phyloP scores from a whole-genome alignment of 1,140 invertebrate genomes.

The Oryctes rhinoceros region DNA sequence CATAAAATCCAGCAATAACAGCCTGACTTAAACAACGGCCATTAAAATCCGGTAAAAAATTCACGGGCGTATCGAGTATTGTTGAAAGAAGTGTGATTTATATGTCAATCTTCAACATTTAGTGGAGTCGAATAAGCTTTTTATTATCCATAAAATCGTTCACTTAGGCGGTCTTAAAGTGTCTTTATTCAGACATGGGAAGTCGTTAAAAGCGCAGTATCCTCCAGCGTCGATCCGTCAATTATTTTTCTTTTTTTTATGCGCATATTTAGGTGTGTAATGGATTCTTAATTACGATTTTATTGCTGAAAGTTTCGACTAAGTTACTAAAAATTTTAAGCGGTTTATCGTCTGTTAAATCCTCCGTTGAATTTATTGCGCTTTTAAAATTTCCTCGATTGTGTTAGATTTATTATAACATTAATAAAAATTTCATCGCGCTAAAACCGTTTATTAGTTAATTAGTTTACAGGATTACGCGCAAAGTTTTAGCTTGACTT shows the following conservation, averaged over 20 bases:
- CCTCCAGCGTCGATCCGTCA: not conserved
- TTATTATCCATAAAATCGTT: slow-evolving; percentile 27
- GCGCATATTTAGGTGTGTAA: not conserved
- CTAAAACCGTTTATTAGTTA: no score
- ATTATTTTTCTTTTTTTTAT: slow-evolving; percentile 18
- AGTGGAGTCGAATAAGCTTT: not conserved
- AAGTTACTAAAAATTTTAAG: not conserved
- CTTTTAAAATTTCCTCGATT: no score
- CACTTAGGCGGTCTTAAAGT: not conserved
- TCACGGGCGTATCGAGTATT: not conserved
- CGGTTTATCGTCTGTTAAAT: not conserved
- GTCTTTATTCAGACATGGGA: not conserved
- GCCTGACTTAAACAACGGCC: not conserved
- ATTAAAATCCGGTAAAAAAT: slow-evolving; percentile 15
- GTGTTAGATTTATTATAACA: no score
- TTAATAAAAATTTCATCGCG: no score
- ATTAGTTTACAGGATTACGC: no score
- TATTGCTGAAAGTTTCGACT: not conserved
- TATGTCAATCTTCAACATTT: slow-evolving; percentile 1
- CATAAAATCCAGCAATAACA: no score
- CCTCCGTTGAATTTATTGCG: not conserved
- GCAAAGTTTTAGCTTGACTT: no score
- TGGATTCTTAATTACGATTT: not conserved
- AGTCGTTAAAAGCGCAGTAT: slow-evolving; percentile 13
- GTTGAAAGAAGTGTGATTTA: slow-evolving; percentile 20